A percentile compares a stretch with the other conserved stretches of the same genome.
These are phyloP conservation scores for Prunella himalayana DNA, from an alignment of 2,113 vertebrate species.

Conservation along the genomic window DNA sequence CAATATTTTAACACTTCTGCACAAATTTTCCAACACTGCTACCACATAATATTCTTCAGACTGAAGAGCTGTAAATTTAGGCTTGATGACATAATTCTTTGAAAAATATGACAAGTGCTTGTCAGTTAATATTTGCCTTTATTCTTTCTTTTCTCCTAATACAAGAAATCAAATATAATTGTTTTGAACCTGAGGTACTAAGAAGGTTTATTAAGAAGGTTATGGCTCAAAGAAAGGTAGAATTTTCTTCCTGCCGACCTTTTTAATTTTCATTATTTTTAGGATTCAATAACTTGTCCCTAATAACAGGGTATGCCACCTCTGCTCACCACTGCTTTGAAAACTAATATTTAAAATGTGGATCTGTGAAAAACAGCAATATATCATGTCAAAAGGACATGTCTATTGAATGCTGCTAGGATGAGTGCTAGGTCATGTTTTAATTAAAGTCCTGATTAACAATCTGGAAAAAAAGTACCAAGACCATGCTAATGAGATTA, in stretches of 20 bases:
- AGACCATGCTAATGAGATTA: background rate
- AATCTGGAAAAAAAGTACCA: background rate
- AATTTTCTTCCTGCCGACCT: background rate
- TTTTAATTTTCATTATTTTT: background rate
- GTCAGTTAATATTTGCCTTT: background rate
- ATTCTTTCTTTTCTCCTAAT: background rate
- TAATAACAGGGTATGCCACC: background rate
- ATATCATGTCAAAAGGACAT: background rate
- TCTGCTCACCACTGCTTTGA: background rate
- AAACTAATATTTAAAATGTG: background rate
- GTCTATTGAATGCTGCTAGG: background rate
- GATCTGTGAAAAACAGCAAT: background rate
- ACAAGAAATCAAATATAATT: background rate
- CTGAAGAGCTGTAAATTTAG: background rate
- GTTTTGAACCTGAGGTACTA: background rate
- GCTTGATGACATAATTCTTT: background rate
- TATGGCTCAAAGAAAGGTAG: background rate
- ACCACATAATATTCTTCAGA: background rate
- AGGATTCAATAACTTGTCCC: background rate
- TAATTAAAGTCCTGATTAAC: slow-evolving; percentile 20
- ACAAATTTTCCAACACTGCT: background rate
- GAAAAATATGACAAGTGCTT: background rate
- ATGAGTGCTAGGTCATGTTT: background rate
- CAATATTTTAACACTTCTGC: background rate
- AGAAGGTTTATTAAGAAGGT: background rate